Conservation (phyloP, 2,797 vertebrate species). For the Falco columbarius region DNA sequence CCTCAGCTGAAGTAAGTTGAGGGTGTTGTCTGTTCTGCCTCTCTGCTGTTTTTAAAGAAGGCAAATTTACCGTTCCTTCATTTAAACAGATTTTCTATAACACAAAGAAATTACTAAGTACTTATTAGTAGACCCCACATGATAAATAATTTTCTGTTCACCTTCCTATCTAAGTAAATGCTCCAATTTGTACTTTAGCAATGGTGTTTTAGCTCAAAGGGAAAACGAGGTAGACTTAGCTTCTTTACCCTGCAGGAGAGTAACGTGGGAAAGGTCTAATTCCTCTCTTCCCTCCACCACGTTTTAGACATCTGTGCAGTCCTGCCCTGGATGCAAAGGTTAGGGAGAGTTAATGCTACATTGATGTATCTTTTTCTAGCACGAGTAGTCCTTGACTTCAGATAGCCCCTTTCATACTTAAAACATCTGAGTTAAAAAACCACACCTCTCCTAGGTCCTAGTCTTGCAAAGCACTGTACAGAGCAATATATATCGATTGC, state of each 20-base stretch:
- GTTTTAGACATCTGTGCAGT: not conserved
- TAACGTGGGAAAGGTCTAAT: not conserved
- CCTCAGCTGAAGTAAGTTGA: not conserved
- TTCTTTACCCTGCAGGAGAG: not conserved
- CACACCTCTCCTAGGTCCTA: not conserved
- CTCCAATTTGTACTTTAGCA: not conserved
- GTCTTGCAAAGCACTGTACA: not conserved
- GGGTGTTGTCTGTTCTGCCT: not conserved
- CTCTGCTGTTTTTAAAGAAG: not conserved
- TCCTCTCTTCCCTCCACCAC: not conserved
- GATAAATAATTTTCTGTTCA: not conserved
- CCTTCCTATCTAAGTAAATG: not conserved
- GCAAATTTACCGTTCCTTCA: not conserved
- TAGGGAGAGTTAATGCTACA: not conserved
- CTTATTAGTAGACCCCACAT: not conserved
- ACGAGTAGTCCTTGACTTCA: not conserved
- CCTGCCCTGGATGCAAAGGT: not conserved
- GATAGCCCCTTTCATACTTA: not conserved
- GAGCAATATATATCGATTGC: accelerated
- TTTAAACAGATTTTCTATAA: not conserved
- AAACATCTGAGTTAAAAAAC: not conserved
- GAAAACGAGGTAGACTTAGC: not conserved
- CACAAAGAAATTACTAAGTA: not conserved
- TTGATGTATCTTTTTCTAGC: not conserved
- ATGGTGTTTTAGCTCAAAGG: not conserved